Evolutionary conservation across 35 echinoderm and acorn worm genomes (phyloP), one percentile per base, ranked within the genome.

Genomic region (Patiria miniata): DNA sequence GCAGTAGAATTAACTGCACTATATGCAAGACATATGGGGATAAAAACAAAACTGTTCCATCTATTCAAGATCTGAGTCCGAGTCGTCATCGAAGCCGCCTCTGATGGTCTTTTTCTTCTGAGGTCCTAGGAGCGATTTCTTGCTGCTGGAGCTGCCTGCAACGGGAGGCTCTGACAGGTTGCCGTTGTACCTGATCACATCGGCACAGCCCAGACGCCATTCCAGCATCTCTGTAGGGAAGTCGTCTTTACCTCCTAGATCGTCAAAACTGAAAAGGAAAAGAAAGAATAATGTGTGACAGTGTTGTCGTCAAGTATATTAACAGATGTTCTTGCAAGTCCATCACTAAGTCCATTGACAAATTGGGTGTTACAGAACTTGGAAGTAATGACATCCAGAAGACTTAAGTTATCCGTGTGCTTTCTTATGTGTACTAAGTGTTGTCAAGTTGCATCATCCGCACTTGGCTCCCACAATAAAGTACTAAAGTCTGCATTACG

Each of bases 141-240:
- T 52, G 7, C 68, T 59, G 6, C 68, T 76, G 7, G 81, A 39
- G 57, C 85, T 85, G 50, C 82, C 90, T 44, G 51, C 81, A 1
- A 87, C 51, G n/a, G 96, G 96, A 73, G 96, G 96, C n/a, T 99
- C 96, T 32, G 86, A 54, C 28, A 97, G 69, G 77, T 90, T 95
- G 12, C 96, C 96, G 37, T 79, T 92, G 93, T 99, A 99, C 39
- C 94, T 88, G 54, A 99, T 98, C 77, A 95, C 83, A 22, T 81
- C 86, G 12, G 85, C 92, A 82, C 92, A 94, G 10, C 96, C 96
- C 37, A 99, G 81, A 76, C 96, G 83, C 96, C 96, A 99, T 73
- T 99, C 96, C 36, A 99, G 44, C 96, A 99, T 99, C 83, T 92
- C 96, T 3, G 96, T 99, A 1, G 89, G 92, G 55, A 99, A 99